Evolutionary conservation across 1,140 invertebrate species (phyloP), one percentile per base, ranked within the genome.

Genomic region (Antheraea mylitta): DNA sequence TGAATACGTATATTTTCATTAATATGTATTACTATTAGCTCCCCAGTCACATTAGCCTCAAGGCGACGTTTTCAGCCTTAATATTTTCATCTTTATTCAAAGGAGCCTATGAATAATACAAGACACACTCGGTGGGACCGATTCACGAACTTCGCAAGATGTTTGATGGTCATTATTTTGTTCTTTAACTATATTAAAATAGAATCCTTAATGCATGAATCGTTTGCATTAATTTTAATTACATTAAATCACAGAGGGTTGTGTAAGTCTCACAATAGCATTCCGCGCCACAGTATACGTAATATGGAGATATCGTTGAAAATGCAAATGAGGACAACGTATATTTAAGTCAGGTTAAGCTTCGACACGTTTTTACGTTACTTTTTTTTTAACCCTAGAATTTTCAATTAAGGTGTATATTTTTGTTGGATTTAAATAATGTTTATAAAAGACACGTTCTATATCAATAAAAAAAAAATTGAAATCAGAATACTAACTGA

Each of bases 81-180:
- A 87, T 88, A 87, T 88, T 90, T 83, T 83, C 86, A 90, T 90
- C 86, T 90, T 90, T 89, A 90, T 90, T 89, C 88, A 89, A 89
- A 87, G 73, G 82, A 75, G 78, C 72, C 77, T 78, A 90, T 90
- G 88, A 90, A 90, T 90, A 87, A 90, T 86, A 89, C 85, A 89
- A 81, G 76, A 70, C 71, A 76, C 68, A 79, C 79, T 82, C 74
- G 69, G 69, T 71, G 70, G 75, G 76, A 78, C 70, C 73, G 75
- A 79, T 80, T 73, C 79, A 76, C 75, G 72, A 75, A 77, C 77
- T 76, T 78, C 75, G 72, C 77, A 83, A 86, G 81, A 86, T 79
- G 76, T 76, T 80, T 70, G 72, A 67, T 72, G 58, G 72, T 65
- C 63, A 73, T 80, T 80, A 85, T 77, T 86, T 85, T 79, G 80